Base-by-base conservation (phyloP, 2,113 vertebrate species). In the Fregetta grallaria region DNA sequence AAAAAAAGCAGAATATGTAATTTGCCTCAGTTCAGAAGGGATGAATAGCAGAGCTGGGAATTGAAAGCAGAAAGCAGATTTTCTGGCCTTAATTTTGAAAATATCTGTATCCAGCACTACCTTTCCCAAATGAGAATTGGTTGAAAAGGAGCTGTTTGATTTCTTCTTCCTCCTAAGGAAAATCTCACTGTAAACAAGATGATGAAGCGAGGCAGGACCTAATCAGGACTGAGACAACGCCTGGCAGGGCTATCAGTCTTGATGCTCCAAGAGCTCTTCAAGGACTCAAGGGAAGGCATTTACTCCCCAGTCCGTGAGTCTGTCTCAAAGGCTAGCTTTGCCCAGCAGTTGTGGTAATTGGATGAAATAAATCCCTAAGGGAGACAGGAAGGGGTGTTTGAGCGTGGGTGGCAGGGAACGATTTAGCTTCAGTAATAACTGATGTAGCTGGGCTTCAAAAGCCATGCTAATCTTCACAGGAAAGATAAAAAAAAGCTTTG, bases 61-160 rank as follows among this genome's bases (percentile, higher is more conserved):
- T 6, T 92, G 76, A 87, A 81, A 80, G 32, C 15, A 58, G 71
- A 94, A 91, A 81, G 27, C 42, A 76, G 75, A 50, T 90, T n/a
- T 86, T 75, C 61, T 45, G 45, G 71, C 32, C 58, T 65, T 82
- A 73, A 76, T 88, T 85, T 58, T 58, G 50, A 79, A 75, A 73
- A 65, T 86, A 85, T 62, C 80, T 56, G 32, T 87, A 74, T 73
- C 65, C 55, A 94, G 59, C 47, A 23, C 38, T 77, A 92, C 79
- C 75, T 92, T 83, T 88, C 63, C 75, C 82, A 86, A 86, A 80
- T 70, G 63, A 96, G 78, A 95, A 90, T 13, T 56, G 86, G 73
- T 38, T 63, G 67, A 90, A 90, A 80, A 92, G 65, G 23, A 94
- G 71, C 58, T 92, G 58, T 49, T 93, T 68, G 59, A 76, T 85